phyloP scores from a whole-genome alignment of 2,113 vertebrate genomes.

The Anser brachyrhynchus region DNA sequence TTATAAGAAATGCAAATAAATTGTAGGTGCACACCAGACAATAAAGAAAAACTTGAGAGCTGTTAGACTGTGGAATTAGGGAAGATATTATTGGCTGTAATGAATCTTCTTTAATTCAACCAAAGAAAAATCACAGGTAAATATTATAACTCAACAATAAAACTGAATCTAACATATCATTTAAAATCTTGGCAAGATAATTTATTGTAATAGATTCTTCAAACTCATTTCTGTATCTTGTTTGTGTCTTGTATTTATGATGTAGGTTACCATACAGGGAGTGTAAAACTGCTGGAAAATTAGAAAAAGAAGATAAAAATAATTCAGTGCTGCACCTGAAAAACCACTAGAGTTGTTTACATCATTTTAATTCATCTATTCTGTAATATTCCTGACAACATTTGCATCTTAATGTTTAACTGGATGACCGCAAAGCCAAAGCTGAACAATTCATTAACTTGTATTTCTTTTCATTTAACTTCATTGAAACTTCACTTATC shows the following conservation, averaged over 20 bases:
- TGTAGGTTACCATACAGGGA: background rate
- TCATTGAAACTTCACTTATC: conserved; percentile 54
- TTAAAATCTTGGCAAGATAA: background rate
- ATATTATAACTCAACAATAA: background rate
- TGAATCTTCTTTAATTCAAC: background rate
- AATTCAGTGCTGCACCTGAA: background rate
- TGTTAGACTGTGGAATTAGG: background rate
- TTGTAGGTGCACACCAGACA: background rate
- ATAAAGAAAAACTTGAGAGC: background rate
- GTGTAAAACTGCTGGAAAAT: conserved; percentile 1
- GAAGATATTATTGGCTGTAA: background rate
- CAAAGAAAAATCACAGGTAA: background rate
- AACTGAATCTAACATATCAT: background rate
- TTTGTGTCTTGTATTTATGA: background rate
- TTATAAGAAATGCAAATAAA: background rate
- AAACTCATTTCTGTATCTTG: background rate
- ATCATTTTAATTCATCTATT: conserved; percentile 19
- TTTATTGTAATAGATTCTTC: background rate
- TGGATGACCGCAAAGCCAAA: conserved; percentile 2
- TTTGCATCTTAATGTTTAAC: background rate
- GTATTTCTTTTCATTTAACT: conserved; percentile 58
- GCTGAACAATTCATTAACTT: conserved; percentile 24
- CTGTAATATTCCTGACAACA: background rate
- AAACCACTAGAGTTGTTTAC: background rate
- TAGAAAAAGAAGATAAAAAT: conserved; percentile 33